Base-by-base conservation (phyloP, 2,888 invertebrate genomes). In the Nomada hirtipes region DNA sequence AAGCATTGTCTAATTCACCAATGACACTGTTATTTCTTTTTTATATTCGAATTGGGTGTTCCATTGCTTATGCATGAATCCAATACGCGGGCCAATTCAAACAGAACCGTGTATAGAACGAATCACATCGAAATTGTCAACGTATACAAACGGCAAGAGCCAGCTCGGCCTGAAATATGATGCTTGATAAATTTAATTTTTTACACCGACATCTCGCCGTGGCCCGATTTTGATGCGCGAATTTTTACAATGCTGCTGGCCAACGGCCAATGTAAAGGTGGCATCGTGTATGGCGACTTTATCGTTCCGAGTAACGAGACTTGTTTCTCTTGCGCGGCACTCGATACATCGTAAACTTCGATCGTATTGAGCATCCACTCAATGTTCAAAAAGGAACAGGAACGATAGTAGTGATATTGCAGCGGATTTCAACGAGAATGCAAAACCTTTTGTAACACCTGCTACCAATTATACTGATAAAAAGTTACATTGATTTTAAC, bases 261-360 rank as follows among this genome's bases (percentile, higher is more conserved):
- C 47, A n/a, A 20, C 47, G 26, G 70, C 29, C 29, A 72, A 23
- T 15, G 64, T 61, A 74, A 79, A 69, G 69, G 60, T 29, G 15
- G 44, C 57, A 60, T 74, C 53, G 42, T 60, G n/a, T 59, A 10
- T 52, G 55, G 60, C 60, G 52, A 65, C 65, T 70, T 75, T 75
- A 75, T 79, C 74, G 73, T 15, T 18, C 79, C 74, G 18, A 52
- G 61, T 67, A 82, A 80, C 82, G 77, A 79, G 70, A 44, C 42
- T 61, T 67, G 75, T 67, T 55, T 82, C 55, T 50, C 44, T 53
- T 65, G 52, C 59, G 57, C 74, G 50, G 71, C 42, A 44, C 47
- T 82, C 61, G 70, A 61, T 70, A 57, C 71, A 26, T 63, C 70
- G 68, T 75, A 82, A 79, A 79, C 57, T 67, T 76, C 36, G 55